Evolutionary conservation across 2,797 vertebrate genomes (phyloP).

Genomic region (Megaceryle alcyon): DNA sequence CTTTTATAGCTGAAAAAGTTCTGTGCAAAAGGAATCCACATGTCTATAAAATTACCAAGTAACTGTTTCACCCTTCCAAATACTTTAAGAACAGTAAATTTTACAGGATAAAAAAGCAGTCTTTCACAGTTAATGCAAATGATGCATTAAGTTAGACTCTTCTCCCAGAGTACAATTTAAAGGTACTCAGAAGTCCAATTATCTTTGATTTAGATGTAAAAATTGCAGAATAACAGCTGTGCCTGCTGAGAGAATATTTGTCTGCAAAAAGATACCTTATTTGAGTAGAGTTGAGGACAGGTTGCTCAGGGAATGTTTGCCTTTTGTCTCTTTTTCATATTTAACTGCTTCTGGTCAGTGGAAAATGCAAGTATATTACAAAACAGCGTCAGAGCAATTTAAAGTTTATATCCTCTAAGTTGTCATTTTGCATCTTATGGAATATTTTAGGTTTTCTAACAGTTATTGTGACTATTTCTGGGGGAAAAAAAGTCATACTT

Average conservation of each 20-base stretch:
- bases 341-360: slow-evolving; percentile 42
- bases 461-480: not conserved
- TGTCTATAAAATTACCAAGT: slow-evolving; percentile 48
- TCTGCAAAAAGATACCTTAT: slow-evolving; percentile 60
- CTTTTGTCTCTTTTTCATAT: not conserved
- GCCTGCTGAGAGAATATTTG: slow-evolving; percentile 70
- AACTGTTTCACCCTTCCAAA: slow-evolving; percentile 53
- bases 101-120: slow-evolving; percentile 63
- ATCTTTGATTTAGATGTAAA: slow-evolving; percentile 78
- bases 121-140: slow-evolving; percentile 73
- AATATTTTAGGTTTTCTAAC: not conserved
- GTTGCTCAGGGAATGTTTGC: slow-evolving; percentile 1
- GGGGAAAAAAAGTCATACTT: not conserved
- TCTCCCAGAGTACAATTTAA: slow-evolving; percentile 76
- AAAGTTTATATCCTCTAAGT: not conserved
- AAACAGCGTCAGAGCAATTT: not conserved
- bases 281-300: slow-evolving; percentile 15
- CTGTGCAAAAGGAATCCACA: slow-evolving; percentile 15
- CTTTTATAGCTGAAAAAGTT: slow-evolving; percentile 41
- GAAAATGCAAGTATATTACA: not conserved
- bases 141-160: slow-evolving; percentile 71
- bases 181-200: slow-evolving; percentile 78
- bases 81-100: slow-evolving; percentile 68
- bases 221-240: slow-evolving; percentile 73
- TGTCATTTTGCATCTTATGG: not conserved